phyloP scores from a whole-genome alignment of 2,888 invertebrate genomes.

The Clivina fossor region DNA sequence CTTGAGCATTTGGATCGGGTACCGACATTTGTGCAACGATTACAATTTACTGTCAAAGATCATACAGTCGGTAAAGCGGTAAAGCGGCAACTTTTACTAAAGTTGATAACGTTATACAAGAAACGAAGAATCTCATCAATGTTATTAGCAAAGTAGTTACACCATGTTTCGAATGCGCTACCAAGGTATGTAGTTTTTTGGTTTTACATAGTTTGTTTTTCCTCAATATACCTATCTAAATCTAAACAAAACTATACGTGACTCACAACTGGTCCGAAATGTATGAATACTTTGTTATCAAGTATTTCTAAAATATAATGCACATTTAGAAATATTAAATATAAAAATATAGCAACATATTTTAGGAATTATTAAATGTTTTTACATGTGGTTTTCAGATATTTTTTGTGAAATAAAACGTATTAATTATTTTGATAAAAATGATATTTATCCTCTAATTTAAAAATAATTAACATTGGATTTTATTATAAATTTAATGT shows the following conservation, averaged over 20 bases:
- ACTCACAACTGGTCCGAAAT: too few species aligned
- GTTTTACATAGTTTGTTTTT: slow-evolving; percentile 27
- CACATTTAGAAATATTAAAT: not conserved
- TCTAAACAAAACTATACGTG: slow-evolving; percentile 7
- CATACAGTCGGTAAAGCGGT: slow-evolving; percentile 99
- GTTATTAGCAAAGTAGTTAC: slow-evolving; percentile 98
- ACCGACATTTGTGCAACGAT: slow-evolving; percentile 95
- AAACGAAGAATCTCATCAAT: slow-evolving; percentile 98
- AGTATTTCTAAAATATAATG: not conserved
- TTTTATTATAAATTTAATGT: too few species aligned
- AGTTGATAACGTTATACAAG: slow-evolving; percentile 98
- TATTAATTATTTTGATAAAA: too few species aligned
- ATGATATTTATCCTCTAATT: too few species aligned
- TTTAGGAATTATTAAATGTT: too few species aligned
- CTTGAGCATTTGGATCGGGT: slow-evolving; percentile 92
- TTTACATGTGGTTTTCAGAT: too few species aligned
- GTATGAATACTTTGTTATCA: not conserved
- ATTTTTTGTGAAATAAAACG: too few species aligned
- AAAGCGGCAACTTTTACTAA: slow-evolving; percentile 97
- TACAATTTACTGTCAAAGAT: slow-evolving; percentile 97
- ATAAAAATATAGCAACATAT: too few species aligned
- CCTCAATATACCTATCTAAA: slow-evolving; percentile 16
- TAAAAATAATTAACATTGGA: too few species aligned
- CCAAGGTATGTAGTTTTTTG: slow-evolving; percentile 83
- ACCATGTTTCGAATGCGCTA: slow-evolving; percentile 97